A percentile compares a stretch with the other conserved stretches of the same genome.
phyloP scores from a whole-genome alignment of 2,113 vertebrate species.

The Ammodytes dubius region DNA sequence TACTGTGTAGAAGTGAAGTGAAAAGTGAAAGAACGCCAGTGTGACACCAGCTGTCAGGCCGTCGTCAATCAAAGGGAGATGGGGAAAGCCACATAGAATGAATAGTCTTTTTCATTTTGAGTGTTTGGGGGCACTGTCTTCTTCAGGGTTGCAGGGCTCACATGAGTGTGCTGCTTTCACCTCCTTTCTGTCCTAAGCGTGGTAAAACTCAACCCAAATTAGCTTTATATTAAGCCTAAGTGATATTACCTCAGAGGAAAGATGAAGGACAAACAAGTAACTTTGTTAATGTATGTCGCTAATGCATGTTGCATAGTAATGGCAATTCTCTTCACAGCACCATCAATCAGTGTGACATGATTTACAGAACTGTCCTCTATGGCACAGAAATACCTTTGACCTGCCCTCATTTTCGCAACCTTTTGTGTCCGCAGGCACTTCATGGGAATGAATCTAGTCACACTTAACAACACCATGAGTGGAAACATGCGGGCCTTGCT shows the following conservation, averaged over 20 bases:
- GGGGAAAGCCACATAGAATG: background rate
- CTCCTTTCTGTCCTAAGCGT: background rate
- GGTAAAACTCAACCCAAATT: background rate
- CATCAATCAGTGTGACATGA: background rate
- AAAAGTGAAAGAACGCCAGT: background rate
- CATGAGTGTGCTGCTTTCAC: background rate
- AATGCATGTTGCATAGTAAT: background rate
- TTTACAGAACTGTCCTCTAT: background rate
- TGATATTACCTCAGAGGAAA: background rate
- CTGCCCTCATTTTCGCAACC: background rate
- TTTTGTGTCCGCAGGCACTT: conserved; percentile 83
- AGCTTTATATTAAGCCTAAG: background rate
- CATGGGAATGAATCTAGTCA: conserved; percentile 78
- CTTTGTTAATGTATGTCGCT: background rate
- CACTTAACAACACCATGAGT: conserved; percentile 80
- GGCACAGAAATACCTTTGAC: background rate
- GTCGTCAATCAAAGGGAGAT: background rate
- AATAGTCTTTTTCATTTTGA: background rate
- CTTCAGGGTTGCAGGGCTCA: background rate
- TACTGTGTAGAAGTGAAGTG: background rate
- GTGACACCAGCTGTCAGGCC: background rate
- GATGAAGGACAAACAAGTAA: background rate
- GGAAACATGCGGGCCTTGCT: conserved; percentile 82
- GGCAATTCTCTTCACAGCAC: background rate
- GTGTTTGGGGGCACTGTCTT: background rate